Evolutionary conservation across 64 coral and sea anemone species (phyloP), one percentile per base, ranked within the genome.

Genomic region (Dendrophyllia cribrosa): DNA sequence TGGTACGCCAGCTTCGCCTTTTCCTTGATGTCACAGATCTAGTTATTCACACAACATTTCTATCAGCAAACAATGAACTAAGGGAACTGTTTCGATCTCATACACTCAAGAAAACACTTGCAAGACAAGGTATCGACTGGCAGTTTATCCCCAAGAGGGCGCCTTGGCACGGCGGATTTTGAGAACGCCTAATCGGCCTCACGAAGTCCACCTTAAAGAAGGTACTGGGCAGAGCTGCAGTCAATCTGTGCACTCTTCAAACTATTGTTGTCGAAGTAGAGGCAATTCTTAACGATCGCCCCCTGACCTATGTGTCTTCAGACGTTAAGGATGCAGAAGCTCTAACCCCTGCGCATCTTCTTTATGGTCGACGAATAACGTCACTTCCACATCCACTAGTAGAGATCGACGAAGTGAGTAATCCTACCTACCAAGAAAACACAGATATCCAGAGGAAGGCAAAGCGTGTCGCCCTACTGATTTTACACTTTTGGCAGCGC

Each of bases 231-330:
- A 69, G 66, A 76, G 76, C 92, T 62, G 66, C 50, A 21, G 65
- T 93, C 51, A 93, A 88, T 75, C 65, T 93, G 51, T 26, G 49
- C 55, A 62, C 66, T 56, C 75, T 93, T 64, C 76, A 93, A 25
- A 88, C 85, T 3, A 80, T 93, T 78, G 91, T 93, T 48, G 66
- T 87, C 26, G 92, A 93, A 79, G 71, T 93, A 20, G 85, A 93
- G 50, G 92, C 85, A n/a, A 88, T 93, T 51, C 72, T 88, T 10
- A 93, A 72, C 48, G 63, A 88, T 71, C 83, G 85, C 14, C 84
- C 91, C 53, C 50, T 93, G 12, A 93, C 84, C 16, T 72, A 93
- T 25, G 76, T 88, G 22, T 88, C 65, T 12, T 70, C 66, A 17
- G 92, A 88, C 60, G 50, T 88, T 43, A 87, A 79, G 34, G 85